Base-by-base conservation (phyloP, 1,140 invertebrate genomes). In the Drosophila fuyamai region DNA sequence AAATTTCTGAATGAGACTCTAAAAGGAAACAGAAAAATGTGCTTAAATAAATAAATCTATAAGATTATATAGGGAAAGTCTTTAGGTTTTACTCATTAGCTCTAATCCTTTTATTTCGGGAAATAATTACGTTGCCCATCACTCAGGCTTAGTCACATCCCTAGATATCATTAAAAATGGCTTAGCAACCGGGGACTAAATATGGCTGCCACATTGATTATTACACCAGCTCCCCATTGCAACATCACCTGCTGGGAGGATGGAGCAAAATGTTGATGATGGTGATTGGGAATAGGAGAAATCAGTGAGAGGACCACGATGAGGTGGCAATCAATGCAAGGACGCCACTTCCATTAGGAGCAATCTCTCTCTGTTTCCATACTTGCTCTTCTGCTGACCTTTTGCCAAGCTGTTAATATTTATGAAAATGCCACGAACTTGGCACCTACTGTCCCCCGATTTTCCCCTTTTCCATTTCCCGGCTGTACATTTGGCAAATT, bases 341-440 rank as follows among this genome's bases (percentile, higher is more conserved):
- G 72, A 75, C 53, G 35, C 54, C 74, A 76, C 73, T 76, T 76
- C 74, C 74, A 76, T 76, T 76, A 76, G 62, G 54, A 23, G 66
- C 51, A 72, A 71, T 50, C 68, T 57, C 50, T 38, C 48, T 53
- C 48, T n/a, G 38, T 50, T 54, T 55, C 36, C 12, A 16, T 27
- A 12, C 50, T 54, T 10, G 13, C 27, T 4, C 51, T 14, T 27
- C 50, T 44, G 56, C 73, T 78, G 76, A 78, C 74, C 76, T 78
- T 78, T 78, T 67, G 60, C 40, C 65, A 71, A 61, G 57, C 53
- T 78, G 75, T 78, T 78, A 78, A 78, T 78, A 78, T 78, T 78
- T 78, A 78, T 78, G 76, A 78, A 78, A 78, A 77, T 78, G 74
- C 65, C 76, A 78, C 73, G 61, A 76, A 66, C 73, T 76, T 76